These are phyloP conservation scores for Xyrauchen texanus DNA, from an alignment of 2,113 vertebrate species.

Conservation along the genomic window DNA sequence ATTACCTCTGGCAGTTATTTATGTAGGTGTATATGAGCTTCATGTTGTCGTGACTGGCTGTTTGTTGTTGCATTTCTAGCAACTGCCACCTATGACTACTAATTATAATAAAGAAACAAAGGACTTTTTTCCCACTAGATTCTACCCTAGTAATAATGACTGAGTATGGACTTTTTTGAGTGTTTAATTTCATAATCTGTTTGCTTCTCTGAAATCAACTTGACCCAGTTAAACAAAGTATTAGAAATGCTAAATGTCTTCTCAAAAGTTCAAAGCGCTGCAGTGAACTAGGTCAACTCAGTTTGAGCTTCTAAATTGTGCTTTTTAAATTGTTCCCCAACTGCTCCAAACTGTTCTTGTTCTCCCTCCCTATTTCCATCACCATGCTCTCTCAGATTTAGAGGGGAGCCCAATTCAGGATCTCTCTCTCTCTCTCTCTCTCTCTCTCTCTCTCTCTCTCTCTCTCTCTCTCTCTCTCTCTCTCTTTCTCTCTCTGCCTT, in stretches of 20 bases:
- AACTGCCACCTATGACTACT: neutral
- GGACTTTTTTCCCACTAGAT: neutral
- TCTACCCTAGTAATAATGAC: constrained; percentile 7
- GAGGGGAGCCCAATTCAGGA: too few species aligned
- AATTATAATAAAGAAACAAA: constrained; percentile 23
- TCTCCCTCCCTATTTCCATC: neutral
- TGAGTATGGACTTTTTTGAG: constrained; percentile 2
- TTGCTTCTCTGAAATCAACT: constrained; percentile 34
- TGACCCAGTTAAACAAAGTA: constrained; percentile 48
- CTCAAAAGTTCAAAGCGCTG: constrained; percentile 31
- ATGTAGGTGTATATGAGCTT: neutral
- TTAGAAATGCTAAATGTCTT: constrained; percentile 35
- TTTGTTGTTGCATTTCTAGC: constrained; percentile 12
- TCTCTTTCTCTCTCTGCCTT: constrained; percentile 1
- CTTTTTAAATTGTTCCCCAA: constrained; percentile 21
- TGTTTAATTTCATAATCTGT: neutral
- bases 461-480: constrained; percentile 1
- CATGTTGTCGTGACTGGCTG: neutral
- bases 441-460: neutral
- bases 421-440: neutral
- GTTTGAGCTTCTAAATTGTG: constrained; percentile 21
- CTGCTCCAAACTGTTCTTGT: neutral
- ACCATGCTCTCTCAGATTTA: too few species aligned
- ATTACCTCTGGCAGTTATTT: neutral
- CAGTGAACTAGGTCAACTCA: constrained; percentile 45